Evolutionary conservation across 2,888 invertebrate genomes (phyloP).

Genomic region (Fabriciana adippe): DNA sequence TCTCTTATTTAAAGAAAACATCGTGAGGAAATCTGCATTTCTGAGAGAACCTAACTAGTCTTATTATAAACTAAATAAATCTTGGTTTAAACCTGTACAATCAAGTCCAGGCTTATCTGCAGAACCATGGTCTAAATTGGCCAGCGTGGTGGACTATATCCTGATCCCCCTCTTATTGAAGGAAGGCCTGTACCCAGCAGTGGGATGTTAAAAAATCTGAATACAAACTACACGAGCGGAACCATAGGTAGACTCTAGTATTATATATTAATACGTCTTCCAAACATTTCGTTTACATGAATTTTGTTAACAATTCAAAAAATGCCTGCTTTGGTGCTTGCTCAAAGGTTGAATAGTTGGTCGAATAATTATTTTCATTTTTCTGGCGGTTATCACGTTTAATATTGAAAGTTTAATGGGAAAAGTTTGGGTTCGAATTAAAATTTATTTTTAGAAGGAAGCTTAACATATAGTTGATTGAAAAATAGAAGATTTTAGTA

Average conservation of each 20-base stretch:
- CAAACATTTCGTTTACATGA: conserved; percentile 21
- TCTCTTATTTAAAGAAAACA: no score
- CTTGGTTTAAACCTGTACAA: no score
- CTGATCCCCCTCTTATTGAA: no score
- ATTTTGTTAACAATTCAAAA: conserved; percentile 24
- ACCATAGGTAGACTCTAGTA: no score
- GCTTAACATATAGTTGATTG: neutral
- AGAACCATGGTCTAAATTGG: no score
- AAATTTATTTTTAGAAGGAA: neutral
- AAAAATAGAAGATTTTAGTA: neutral
- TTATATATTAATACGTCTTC: neutral
- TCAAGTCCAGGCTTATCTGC: no score
- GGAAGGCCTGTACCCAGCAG: neutral
- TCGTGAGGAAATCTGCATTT: no score
- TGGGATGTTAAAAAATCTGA: neutral
- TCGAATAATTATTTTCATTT: conserved; percentile 26
- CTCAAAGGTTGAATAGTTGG: conserved; percentile 27
- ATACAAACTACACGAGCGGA: no score
- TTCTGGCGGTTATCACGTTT: conserved; percentile 5
- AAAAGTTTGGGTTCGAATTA: neutral
- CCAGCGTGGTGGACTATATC: no score
- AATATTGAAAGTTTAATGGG: conserved; percentile 9
- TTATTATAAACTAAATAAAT: no score
- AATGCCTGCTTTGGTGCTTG: conserved; percentile 9
- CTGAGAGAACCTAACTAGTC: no score